These are phyloP conservation scores for Ciconia boyciana DNA, from an alignment of 2,113 vertebrate genomes.

Conservation along the genomic window DNA sequence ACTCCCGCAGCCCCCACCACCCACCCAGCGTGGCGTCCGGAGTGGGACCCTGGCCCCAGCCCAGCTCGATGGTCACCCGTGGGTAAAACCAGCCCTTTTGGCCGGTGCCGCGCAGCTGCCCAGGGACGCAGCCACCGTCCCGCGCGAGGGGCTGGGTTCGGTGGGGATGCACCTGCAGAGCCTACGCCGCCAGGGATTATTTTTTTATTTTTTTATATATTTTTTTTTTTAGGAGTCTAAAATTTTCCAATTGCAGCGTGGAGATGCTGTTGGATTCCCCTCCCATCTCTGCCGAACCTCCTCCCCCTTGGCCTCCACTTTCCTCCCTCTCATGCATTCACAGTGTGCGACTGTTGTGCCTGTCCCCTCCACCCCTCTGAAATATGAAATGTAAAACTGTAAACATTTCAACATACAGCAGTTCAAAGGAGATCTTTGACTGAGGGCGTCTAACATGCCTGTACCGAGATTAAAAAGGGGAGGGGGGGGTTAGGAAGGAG, in stretches of 20 bases:
- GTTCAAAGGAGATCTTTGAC: constrained; percentile 69
- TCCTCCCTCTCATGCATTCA: constrained; percentile 34
- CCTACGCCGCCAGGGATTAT: background rate
- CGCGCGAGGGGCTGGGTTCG: background rate
- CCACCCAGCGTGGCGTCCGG: background rate
- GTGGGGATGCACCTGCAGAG: constrained; percentile 44
- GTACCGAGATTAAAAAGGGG: constrained; percentile 40
- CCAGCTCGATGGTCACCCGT: accelerated
- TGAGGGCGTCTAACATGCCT: constrained; percentile 53
- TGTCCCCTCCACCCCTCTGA: constrained; percentile 51
- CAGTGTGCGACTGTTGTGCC: constrained; percentile 48
- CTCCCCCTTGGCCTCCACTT: constrained; percentile 28
- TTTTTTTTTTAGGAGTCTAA: background rate
- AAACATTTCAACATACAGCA: constrained; percentile 60
- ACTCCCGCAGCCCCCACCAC: accelerated
- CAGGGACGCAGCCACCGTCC: background rate
- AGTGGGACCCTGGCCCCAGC: background rate
- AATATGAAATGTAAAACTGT: constrained; percentile 69
- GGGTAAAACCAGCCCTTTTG: background rate
- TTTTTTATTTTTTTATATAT: background rate
- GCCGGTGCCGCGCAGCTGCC: accelerated
- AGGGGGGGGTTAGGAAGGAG: constrained; percentile 9
- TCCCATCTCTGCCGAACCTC: background rate
- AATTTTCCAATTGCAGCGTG: constrained; percentile 29
- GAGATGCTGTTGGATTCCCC: constrained; percentile 31